These are phyloP conservation scores for Aldrovandia affinis DNA, from an alignment of 2,797 vertebrate genomes.

Conservation along the genomic window DNA sequence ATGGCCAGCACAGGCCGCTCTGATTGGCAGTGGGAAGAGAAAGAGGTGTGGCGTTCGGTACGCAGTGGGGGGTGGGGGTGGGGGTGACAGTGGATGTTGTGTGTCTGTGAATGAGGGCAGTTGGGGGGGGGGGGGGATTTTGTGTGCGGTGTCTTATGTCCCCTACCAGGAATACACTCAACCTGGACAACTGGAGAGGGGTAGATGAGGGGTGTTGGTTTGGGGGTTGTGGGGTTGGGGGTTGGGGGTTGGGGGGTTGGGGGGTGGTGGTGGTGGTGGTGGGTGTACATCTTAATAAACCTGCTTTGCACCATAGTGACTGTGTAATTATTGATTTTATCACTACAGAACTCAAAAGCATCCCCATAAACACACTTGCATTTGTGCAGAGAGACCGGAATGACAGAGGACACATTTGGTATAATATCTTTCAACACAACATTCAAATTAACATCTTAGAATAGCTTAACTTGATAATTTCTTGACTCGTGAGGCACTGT, in stretches of 20 bases:
- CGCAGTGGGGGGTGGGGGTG: conserved; percentile 33
- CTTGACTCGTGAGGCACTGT: not conserved
- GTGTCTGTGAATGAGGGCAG: conserved; percentile 19
- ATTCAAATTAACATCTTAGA: not conserved
- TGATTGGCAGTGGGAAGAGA: conserved; percentile 45
- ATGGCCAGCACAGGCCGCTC: conserved; percentile 66
- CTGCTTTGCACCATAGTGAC: conserved; percentile 45
- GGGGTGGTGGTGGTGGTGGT: conserved; percentile 27
- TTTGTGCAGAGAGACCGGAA: not conserved
- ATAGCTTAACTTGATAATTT: not conserved
- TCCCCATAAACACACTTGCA: no score
- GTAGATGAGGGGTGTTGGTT: not conserved
- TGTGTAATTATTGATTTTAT: conserved; percentile 53
- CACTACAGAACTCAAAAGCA: conserved; percentile 27
- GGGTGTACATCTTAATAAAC: conserved; percentile 58
- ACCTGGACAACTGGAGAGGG: conserved; percentile 49
- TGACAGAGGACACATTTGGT: not conserved
- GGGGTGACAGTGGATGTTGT: not conserved
- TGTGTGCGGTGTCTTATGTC: conserved; percentile 33
- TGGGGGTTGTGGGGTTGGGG: conserved; percentile 18
- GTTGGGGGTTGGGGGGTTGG: conserved; percentile 14
- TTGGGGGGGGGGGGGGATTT: conserved; percentile 25
- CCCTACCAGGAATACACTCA: conserved; percentile 55
- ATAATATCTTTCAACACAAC: not conserved
- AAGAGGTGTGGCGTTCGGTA: conserved; percentile 38